Base-by-base conservation (phyloP, 2,113 vertebrate species). In the Sander vitreus region DNA sequence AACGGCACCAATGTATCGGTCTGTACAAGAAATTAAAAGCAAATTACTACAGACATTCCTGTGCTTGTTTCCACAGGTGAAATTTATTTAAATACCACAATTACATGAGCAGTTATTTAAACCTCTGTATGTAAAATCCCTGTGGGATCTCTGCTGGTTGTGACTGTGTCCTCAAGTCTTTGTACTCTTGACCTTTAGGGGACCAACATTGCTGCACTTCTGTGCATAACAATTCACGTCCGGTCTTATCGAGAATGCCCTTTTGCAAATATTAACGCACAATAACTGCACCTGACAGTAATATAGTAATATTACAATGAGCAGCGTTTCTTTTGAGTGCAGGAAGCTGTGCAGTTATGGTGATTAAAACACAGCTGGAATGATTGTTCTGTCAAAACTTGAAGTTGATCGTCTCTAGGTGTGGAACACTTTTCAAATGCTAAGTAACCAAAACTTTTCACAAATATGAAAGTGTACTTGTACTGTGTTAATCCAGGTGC, bases 301-400 rank as follows among this genome's bases (percentile, higher is more conserved):
- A 36, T 55, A 50, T 1, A 36, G 14, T 16, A 19, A 50, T 67
- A 23, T 30, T 53, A 43, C 18, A 33, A 0, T 23, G 13, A 65
- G 11, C 21, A 43, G 16, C n/a, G 2, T 64, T 64, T 62, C 47
- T 30, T 55, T 5, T 23, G 3, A 65, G 19, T 11, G 4, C 27
- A 23, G 73, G 51, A 58, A 71, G 43, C 51, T 39, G 25, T 18
- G 48, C 14, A 55, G 14, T 73, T 25, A 25, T 14, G 18, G 45
- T 19, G 60, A 53, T 73, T 59, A 45, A 59, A 71, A 39, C 57
- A 50, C n/a, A 51, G 18, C 23, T 54, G 54, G 18, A 69, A 19
- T 48, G 21, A 53, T 62, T 18, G 27, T 19, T 25, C 7, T 12
- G 25, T 64, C 33, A 21, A 12, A 63, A 70, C 48, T 33, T n/a